Evolutionary conservation across 1,140 invertebrate species (phyloP), one percentile per base, ranked within the genome.

Genomic region (Phortica variegata): DNA sequence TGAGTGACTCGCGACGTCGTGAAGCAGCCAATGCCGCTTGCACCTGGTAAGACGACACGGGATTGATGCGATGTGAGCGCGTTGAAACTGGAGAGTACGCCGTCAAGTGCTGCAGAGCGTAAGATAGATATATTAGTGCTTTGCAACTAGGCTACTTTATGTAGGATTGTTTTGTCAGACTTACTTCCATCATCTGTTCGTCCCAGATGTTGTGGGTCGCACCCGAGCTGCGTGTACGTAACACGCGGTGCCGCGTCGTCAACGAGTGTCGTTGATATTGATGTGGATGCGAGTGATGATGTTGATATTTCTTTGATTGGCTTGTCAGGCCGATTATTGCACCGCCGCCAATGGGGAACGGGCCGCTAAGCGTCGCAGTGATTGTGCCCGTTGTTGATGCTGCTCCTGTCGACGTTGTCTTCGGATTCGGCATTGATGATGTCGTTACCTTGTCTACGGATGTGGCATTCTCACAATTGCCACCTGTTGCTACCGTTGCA

Each of bases 1-100:
- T 83, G 56, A 86, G 77, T 3, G 84, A 85, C 43, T 85, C 84
- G 2, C 82, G 77, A 9, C 83, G 77, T n/a, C 80, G 70, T 45
- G 79, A 80, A 13, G 65, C 69, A 9, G 63, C 71, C 47, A 68
- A 41, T 3, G 66, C 73, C 9, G 61, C 71, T 54, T 72, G 68
- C 43, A 70, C 74, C 48, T 65, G 75, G 54, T 59, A 77, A 58
- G 56, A 73, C 55, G 56, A 77, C 49, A 44, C 80, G 54, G 49
- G 81, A 77, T 56, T 81, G 58, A 23, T 80, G 52, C 45, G 81
- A 79, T 55, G 82, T 68, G 58, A 78, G 65, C 36, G 82, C 77
- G 53, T 73, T 7, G 73, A 76, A 39, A 84, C 81, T 19, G 84
- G 84, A 8, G 83, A 85, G 42, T 84, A 84, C 0, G 81, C 73